Percentiles rank a stretch among this genome's conserved stretches.
Evolutionary conservation across 1,140 invertebrate genomes (phyloP).

Genomic region (Probaryconus sp.): DNA sequence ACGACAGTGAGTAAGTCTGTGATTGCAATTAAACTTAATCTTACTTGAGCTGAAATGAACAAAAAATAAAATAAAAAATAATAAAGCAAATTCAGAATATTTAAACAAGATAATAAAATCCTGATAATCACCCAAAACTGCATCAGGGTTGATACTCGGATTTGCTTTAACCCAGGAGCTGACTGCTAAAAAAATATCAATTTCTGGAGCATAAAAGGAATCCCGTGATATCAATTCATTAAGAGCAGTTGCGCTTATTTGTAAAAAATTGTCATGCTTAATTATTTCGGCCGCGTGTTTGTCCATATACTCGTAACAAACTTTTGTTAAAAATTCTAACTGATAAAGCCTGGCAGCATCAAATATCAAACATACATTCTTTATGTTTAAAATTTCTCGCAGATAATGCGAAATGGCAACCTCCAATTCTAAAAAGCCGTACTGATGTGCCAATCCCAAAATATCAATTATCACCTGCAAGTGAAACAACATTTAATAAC

Average conservation of each 20-base stretch:
- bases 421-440: constrained; percentile 96
- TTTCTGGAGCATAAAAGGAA: constrained; percentile 97
- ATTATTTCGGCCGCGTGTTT: constrained; percentile 91
- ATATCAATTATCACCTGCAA: constrained; percentile 73
- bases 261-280: constrained; percentile 89
- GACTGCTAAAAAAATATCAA: constrained; percentile 95
- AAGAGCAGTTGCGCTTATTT: constrained; percentile 88
- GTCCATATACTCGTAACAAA: constrained; percentile 91
- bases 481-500: constrained; percentile 10
- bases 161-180: constrained; percentile 90
- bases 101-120: constrained; percentile 15
- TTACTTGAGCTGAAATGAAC: constrained; percentile 79
- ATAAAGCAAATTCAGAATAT: constrained; percentile 5
- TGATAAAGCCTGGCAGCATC: constrained; percentile 91
- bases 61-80: constrained; percentile 9
- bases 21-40: constrained; percentile 92
- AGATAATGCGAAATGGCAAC: constrained; percentile 95
- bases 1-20: constrained; percentile 93
- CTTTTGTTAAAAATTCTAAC: constrained; percentile 81
- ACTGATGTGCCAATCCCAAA: constrained; percentile 91
- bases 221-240: constrained; percentile 92
- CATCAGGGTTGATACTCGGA: constrained; percentile 81
- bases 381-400: constrained; percentile 89
- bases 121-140: constrained; percentile 71
- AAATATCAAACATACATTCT: constrained; percentile 95